A percentile compares a stretch with the other conserved stretches of the same genome.
Conservation (phyloP, 1,140 invertebrate genomes). For the Halyomorpha halys region DNA sequence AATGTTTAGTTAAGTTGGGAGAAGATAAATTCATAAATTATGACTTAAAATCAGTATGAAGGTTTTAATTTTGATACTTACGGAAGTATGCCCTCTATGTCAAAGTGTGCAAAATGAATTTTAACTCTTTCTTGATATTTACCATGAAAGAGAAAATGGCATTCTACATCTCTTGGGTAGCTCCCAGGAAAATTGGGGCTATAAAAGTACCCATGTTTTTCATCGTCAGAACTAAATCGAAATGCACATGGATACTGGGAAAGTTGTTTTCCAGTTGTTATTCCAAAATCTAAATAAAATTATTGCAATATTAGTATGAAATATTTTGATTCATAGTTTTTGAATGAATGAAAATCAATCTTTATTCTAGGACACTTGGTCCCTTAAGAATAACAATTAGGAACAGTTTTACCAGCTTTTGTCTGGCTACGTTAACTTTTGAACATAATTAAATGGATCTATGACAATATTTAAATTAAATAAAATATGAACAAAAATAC, state of each 20-base stretch:
- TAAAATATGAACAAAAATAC: too few relatives aligned
- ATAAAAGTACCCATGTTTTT: slow-evolving; percentile 58
- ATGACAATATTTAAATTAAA: too few relatives aligned
- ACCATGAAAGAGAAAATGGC: slow-evolving; percentile 90
- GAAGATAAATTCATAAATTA: too few relatives aligned
- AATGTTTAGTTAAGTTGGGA: too few relatives aligned
- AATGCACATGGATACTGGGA: slow-evolving; percentile 68
- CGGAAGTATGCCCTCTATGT: slow-evolving; percentile 83
- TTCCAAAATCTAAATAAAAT: slow-evolving; percentile 60
- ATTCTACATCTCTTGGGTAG: slow-evolving; percentile 85
- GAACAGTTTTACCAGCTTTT: too few relatives aligned
- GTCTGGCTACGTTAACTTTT: too few relatives aligned
- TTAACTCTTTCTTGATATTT: slow-evolving; percentile 66
- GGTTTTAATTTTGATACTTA: slow-evolving; percentile 43
- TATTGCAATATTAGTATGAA: too few relatives aligned
- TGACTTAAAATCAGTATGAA: background rate
- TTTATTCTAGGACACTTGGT: too few relatives aligned
- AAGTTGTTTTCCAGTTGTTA: slow-evolving; percentile 62
- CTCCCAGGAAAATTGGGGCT: slow-evolving; percentile 88
- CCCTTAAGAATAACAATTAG: too few relatives aligned
- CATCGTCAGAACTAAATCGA: slow-evolving; percentile 60
- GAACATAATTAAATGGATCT: too few relatives aligned
- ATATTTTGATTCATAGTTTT: too few relatives aligned
- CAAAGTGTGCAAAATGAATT: slow-evolving; percentile 80
- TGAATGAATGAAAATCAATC: too few relatives aligned